Percentiles rank a stretch among this genome's conserved stretches.
Evolutionary conservation across 2,113 vertebrate genomes (phyloP).

Genomic region (Macheiramphus alcinus): DNA sequence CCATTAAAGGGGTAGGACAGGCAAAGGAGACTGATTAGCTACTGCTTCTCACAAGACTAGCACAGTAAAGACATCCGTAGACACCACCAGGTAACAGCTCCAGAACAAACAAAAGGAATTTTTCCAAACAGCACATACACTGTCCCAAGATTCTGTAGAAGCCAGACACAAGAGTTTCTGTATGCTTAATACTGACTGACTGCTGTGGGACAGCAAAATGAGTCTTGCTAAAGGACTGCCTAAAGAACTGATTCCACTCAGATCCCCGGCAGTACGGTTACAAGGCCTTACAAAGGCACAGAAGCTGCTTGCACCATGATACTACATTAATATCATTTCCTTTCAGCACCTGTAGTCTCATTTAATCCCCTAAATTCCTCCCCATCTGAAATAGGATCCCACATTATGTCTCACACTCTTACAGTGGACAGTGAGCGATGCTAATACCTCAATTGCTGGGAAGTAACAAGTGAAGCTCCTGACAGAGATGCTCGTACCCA

Average conservation of each 20-base stretch:
- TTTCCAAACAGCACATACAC: not conserved
- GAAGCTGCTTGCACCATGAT: not conserved
- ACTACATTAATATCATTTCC: accelerated
- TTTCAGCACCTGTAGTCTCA: not conserved
- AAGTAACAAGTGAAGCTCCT: no score
- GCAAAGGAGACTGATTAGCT: not conserved
- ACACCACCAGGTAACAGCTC: not conserved
- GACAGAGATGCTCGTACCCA: no score
- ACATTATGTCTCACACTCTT: no score
- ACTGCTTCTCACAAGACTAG: not conserved
- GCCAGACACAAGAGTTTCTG: not conserved
- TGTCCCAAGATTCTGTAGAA: not conserved
- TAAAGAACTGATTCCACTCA: accelerated
- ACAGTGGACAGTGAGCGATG: not conserved
- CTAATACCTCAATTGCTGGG: not conserved
- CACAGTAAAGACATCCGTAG: accelerated
- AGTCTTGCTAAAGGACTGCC: not conserved
- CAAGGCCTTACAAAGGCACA: not conserved
- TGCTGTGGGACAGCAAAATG: accelerated
- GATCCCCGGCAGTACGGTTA: accelerated
- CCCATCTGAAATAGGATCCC: not conserved
- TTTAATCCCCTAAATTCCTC: not conserved
- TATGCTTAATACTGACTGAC: not conserved
- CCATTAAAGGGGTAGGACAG: not conserved
- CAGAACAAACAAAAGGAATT: not conserved